Conservation (phyloP, 30 jellyfish, hydroid and myxozoan species). For the Sanderia malayensis region DNA sequence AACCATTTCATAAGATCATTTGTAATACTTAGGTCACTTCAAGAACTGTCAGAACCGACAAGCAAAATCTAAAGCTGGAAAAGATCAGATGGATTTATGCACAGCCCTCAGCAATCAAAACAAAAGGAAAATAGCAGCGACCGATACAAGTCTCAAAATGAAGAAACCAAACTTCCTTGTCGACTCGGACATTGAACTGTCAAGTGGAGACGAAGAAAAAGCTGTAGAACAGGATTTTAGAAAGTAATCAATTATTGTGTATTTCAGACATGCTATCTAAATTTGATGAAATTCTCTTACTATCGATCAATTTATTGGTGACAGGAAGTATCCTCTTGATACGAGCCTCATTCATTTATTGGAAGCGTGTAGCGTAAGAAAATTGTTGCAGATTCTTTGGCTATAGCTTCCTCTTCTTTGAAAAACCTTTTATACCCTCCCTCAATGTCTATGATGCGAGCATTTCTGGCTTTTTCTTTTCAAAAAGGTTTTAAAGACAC, state of each 20-base stretch:
- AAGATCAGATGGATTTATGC: background rate
- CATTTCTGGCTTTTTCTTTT: no score
- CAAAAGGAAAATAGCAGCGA: background rate
- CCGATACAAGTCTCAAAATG: background rate
- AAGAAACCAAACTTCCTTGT: background rate
- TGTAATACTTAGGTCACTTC: conserved; percentile 10
- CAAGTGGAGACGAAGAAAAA: conserved; percentile 2
- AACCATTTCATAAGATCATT: background rate
- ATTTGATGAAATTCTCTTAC: background rate
- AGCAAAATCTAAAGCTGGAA: background rate
- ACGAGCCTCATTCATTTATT: background rate
- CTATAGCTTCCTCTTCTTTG: no score
- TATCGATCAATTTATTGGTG: background rate
- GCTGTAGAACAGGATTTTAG: background rate
- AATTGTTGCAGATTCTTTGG: no score
- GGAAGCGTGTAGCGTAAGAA: background rate
- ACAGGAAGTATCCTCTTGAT: background rate
- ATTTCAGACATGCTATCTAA: background rate
- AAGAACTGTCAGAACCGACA: conserved; percentile 9
- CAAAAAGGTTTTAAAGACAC: no score
- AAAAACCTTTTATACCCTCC: no score
- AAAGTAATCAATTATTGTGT: background rate
- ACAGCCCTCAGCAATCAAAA: background rate
- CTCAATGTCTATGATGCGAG: no score
- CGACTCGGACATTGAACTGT: conserved; percentile 18